Evolutionary conservation across 2,113 vertebrate genomes (phyloP).

Genomic region (Erythrocercus mccallii): DNA sequence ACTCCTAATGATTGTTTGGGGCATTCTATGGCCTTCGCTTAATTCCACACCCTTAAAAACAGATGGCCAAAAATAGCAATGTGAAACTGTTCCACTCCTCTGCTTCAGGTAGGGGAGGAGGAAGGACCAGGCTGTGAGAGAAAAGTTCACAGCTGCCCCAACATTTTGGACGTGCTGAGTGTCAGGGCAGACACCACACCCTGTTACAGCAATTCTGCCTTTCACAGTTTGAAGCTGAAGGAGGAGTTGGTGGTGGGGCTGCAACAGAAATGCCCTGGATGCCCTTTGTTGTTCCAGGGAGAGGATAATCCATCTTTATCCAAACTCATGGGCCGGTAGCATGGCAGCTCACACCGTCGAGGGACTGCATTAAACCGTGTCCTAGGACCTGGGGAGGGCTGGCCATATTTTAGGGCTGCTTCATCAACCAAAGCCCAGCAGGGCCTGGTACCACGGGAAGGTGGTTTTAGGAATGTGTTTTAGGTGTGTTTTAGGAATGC

Average conservation of each 20-base stretch:
- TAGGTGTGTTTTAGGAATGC: background rate
- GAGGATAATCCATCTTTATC: background rate
- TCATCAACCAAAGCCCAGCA: background rate
- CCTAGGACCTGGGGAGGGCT: background rate
- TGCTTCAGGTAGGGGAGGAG: background rate
- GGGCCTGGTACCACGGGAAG: background rate
- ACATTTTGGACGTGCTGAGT: background rate
- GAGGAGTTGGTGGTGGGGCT: background rate
- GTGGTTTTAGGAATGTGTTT: background rate
- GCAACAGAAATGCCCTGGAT: background rate
- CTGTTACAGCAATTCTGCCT: background rate
- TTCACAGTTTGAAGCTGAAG: background rate
- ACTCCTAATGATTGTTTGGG: background rate
- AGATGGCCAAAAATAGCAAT: background rate
- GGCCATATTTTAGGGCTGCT: background rate
- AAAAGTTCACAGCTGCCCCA: background rate
- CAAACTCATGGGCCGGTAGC: background rate
- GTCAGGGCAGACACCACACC: background rate
- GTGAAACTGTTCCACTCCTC: background rate
- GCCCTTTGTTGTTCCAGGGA: background rate
- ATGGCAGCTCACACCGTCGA: fast-evolving
- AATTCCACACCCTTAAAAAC: background rate
- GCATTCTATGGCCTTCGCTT: background rate
- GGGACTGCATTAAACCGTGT: background rate
- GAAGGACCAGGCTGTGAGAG: background rate